Conservation (phyloP, 1,140 invertebrate genomes). For the Carcinoscorpius rotundicauda region DNA sequence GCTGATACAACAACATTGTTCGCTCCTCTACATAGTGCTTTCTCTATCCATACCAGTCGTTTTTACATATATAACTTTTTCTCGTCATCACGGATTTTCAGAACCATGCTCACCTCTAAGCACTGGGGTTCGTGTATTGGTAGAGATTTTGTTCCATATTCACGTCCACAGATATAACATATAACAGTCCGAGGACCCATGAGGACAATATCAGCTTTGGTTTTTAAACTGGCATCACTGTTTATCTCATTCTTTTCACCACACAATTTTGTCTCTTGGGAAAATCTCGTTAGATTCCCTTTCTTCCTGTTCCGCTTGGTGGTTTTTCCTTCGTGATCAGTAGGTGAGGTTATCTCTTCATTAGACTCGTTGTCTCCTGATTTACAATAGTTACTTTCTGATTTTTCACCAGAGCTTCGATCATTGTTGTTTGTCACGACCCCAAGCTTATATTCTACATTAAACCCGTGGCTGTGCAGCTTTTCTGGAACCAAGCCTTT, state of each 20-base stretch:
- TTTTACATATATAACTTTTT: too few relatives aligned
- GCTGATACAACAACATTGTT: too few relatives aligned
- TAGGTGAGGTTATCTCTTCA: slow-evolving; percentile 9
- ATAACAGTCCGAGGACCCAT: slow-evolving; percentile 25
- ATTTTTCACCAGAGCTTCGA: slow-evolving; percentile 2
- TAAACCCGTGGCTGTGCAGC: slow-evolving; percentile 44
- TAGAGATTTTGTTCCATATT: slow-evolving; percentile 31
- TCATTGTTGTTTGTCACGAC: slow-evolving; percentile 11
- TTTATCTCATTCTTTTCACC: slow-evolving; percentile 24
- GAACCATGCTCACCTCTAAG: slow-evolving; percentile 22
- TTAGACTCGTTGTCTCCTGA: slow-evolving; percentile 8
- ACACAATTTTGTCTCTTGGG: slow-evolving; percentile 40
- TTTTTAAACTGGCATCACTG: slow-evolving; percentile 2
- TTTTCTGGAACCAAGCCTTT: slow-evolving; percentile 42
- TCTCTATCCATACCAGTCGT: too few relatives aligned
- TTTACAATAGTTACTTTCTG: background rate
- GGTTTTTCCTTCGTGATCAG: slow-evolving; percentile 12
- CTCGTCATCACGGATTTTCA: background rate
- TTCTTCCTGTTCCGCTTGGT: slow-evolving; percentile 20
- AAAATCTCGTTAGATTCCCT: slow-evolving; percentile 39
- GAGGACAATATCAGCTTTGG: background rate
- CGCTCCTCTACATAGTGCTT: too few relatives aligned
- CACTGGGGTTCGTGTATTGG: slow-evolving; percentile 35
- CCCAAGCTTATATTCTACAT: slow-evolving; percentile 11
- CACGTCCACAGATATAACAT: slow-evolving; percentile 37